A percentile compares a stretch with the other conserved stretches of the same genome.
Evolutionary conservation across 2,113 vertebrate species (phyloP).

Genomic region (Ceratotherium simum): DNA sequence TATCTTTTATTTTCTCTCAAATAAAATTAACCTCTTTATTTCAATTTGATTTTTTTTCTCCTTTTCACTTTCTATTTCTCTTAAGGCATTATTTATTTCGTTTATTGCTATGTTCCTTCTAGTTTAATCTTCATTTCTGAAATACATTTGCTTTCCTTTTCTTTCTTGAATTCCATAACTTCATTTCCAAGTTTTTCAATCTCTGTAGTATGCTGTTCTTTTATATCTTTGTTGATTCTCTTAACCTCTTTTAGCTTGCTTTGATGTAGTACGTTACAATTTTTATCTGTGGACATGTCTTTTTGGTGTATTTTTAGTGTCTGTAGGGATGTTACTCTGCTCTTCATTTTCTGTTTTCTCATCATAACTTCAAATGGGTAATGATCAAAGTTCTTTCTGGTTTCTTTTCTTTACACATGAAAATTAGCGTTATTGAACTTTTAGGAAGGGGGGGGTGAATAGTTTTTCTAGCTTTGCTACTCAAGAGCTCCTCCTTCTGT

Average conservation of each 20-base stretch:
- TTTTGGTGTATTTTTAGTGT: neutral
- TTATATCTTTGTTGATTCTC: neutral
- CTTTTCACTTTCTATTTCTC: neutral
- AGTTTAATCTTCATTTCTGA: conserved; percentile 41
- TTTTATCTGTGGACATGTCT: neutral
- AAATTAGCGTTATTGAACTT: neutral
- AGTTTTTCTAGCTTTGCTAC: neutral
- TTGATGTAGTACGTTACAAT: neutral
- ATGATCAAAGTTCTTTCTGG: neutral
- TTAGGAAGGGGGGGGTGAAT: neutral
- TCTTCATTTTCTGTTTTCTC: neutral
- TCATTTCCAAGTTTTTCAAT: neutral
- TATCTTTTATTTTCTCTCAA: conserved; percentile 5
- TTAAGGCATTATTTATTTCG: conserved; percentile 24
- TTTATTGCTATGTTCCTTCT: neutral
- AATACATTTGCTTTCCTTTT: neutral
- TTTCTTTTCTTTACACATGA: neutral
- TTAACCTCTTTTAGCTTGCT: neutral
- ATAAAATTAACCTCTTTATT: neutral
- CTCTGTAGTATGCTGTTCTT: neutral
- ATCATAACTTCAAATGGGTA: neutral
- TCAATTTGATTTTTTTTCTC: neutral
- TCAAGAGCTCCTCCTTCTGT: neutral
- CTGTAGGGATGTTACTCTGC: neutral
- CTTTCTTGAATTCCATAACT: neutral